Base-by-base conservation (phyloP, 2,888 invertebrate genomes). In the Anaspis maculata region DNA sequence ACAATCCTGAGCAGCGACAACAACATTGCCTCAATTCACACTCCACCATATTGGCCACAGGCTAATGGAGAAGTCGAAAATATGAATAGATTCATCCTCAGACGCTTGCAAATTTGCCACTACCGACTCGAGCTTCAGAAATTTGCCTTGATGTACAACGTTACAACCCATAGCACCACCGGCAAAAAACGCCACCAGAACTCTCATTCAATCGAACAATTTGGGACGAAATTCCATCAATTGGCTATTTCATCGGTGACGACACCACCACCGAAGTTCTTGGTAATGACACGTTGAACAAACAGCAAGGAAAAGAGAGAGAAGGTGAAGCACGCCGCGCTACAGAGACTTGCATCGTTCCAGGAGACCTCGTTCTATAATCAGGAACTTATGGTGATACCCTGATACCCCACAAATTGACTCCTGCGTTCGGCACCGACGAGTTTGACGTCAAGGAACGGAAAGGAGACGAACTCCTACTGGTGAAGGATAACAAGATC, bases 11-110 rank as follows among this genome's bases (percentile, higher is more conserved):
- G 43, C 14, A 2, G 25, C n/a, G 13, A 31, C 7, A 11, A 42
- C 13, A 28, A 28, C 16, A 43, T 45, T 16, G 16, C 27, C 3
- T 11, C 42, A 1, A 31, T 44, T 12, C 29, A 32, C 5, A 42
- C 44, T 6, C 39, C 37, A 13, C 39, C 44, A 4, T 44, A 42
- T 15, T 44, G 44, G 44, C 39, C 45, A 4, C 41, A 46, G 25
- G 43, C 49, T 15, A 57, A 57, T 39, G n/a, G 52, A 50, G n/a
- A 48, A 30, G 53, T 52, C 1, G 55, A 54, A 28, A 44, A 47
- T 15, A 48, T 49, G 33, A 54, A 54, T 34, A 44, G 34, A 14
- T 40, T 55, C 4, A 37, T 44, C n/a, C 15, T 50, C 13, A 56
- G 57, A 23, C 23, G 36, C 12, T 24, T 41, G 9, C 44, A 38